Conservation (phyloP, 2,113 vertebrate genomes). For the Centropus bengalensis region DNA sequence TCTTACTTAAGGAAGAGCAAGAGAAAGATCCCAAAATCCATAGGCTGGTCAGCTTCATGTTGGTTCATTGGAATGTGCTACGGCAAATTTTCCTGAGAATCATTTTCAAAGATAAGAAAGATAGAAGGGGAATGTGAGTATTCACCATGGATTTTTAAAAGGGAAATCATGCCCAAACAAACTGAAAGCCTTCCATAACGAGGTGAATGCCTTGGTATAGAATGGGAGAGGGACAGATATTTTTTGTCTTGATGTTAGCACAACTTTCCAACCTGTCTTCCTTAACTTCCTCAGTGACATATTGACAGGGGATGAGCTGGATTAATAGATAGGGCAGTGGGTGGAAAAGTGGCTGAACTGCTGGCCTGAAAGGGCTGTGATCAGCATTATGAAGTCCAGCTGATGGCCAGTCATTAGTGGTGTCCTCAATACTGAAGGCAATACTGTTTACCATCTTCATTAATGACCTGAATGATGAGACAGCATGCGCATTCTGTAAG, state of each 20-base stretch:
- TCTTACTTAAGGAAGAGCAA: not conserved
- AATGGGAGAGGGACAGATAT: not conserved
- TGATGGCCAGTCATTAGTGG: not conserved
- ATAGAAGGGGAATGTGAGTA: not conserved
- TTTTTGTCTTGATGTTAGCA: not conserved
- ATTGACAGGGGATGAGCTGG: not conserved
- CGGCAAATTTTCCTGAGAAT: not conserved
- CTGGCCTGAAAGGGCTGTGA: not conserved
- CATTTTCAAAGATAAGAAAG: not conserved
- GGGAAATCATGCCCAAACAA: not conserved
- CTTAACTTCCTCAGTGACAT: not conserved
- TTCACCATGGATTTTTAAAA: not conserved
- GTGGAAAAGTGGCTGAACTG: not conserved
- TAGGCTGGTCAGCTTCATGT: not conserved
- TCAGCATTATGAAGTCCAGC: not conserved
- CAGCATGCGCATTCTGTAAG: not conserved
- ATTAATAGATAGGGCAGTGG: not conserved
- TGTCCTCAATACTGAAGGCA: not conserved
- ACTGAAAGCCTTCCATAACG: not conserved
- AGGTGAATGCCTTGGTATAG: not conserved
- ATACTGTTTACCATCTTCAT: too few species aligned
- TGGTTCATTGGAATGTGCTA: not conserved
- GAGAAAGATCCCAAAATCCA: rapidly evolving
- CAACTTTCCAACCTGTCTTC: not conserved
- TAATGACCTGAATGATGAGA: not conserved